These are phyloP conservation scores for Dascillus cervinus DNA, from an alignment of 2,888 invertebrate species.

Conservation along the genomic window DNA sequence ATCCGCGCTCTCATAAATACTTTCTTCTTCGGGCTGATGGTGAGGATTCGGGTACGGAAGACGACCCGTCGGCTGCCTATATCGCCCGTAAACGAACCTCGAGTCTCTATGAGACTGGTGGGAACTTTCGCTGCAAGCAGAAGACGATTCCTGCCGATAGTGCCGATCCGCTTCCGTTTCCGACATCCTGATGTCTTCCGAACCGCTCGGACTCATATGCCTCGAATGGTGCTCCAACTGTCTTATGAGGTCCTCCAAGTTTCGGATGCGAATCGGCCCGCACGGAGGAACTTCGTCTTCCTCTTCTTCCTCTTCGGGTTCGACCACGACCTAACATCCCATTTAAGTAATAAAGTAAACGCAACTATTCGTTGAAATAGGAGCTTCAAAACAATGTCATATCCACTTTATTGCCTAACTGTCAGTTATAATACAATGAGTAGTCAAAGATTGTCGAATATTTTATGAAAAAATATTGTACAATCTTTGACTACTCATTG, in stretches of 20 bases:
- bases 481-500: no score
- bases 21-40: conserved; percentile 63
- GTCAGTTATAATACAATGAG: no score
- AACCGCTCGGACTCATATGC: conserved; percentile 86
- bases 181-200: conserved; percentile 82
- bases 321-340: conserved; percentile 37
- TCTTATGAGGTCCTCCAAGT: conserved; percentile 82
- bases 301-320: conserved; percentile 52
- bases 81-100: conserved; percentile 63
- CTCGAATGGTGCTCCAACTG: conserved; percentile 83
- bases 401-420: no score
- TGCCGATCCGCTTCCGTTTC: conserved; percentile 86
- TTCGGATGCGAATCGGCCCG: conserved; percentile 83
- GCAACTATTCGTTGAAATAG: no score
- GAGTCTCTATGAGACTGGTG: conserved; percentile 71
- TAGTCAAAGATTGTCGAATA: no score
- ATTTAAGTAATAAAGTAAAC: no score
- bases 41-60: conserved; percentile 37
- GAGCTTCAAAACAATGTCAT: no score
- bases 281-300: conserved; percentile 71
- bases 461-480: no score
- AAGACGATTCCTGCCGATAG: conserved; percentile 61
- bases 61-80: conserved; percentile 44
- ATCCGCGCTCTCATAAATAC: conserved; percentile 81
- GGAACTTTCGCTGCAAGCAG: conserved; percentile 65